These are phyloP conservation scores for Archips xylosteana DNA, from an alignment of 2,888 invertebrate genomes.

Conservation along the genomic window DNA sequence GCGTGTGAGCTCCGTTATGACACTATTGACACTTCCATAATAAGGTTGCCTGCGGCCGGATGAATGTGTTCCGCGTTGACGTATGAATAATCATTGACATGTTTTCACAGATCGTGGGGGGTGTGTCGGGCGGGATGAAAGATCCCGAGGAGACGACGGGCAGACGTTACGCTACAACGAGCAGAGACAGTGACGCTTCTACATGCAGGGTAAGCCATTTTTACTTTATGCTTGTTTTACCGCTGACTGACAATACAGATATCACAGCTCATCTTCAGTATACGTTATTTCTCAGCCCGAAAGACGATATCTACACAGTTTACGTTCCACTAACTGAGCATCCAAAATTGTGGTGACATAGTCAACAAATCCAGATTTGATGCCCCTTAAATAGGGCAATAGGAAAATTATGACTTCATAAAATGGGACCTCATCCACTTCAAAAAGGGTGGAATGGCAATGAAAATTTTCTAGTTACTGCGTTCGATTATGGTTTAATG, in stretches of 20 bases:
- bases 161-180: conserved; percentile 15
- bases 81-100: conserved; percentile 43
- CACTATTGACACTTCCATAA: conserved; percentile 14
- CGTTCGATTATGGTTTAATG: background rate
- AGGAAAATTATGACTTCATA: conserved; percentile 1
- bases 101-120: conserved; percentile 36
- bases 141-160: conserved; percentile 49
- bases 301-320: background rate
- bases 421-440: conserved; percentile 1
- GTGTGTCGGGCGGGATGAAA: conserved; percentile 46
- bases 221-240: conserved; percentile 71
- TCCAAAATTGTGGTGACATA: background rate
- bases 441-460: background rate
- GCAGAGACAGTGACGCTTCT: conserved; percentile 21
- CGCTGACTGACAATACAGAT: conserved; percentile 62
- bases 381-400: conserved; percentile 9
- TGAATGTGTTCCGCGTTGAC: conserved; percentile 29
- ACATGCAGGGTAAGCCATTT: conserved; percentile 62
- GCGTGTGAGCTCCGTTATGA: background rate
- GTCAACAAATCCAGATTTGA: conserved; percentile 7
- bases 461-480: background rate
- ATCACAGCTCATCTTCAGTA: conserved; percentile 65
- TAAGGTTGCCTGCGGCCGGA: conserved; percentile 8
- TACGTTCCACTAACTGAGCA: background rate
- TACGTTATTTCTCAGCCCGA: conserved; percentile 58